A percentile compares a stretch with the other conserved stretches of the same genome.
These are phyloP conservation scores for Phyllopteryx taeniolatus DNA, from an alignment of 2,113 vertebrate species.

Conservation along the genomic window DNA sequence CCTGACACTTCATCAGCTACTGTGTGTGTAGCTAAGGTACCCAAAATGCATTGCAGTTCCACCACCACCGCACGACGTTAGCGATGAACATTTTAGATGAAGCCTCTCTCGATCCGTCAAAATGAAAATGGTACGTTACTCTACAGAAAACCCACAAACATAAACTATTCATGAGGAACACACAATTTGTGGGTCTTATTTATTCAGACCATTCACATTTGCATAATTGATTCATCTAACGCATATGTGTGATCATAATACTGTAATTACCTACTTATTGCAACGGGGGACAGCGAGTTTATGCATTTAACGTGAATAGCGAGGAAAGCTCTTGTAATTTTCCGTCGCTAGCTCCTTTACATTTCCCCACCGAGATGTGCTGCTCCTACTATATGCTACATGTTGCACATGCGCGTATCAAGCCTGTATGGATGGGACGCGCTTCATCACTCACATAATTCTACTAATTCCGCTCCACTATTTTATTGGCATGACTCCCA, in stretches of 20 bases:
- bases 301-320: slow-evolving; percentile 24
- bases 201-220: slow-evolving; percentile 25
- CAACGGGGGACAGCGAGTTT: slow-evolving; percentile 6
- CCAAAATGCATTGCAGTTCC: neutral
- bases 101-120: neutral
- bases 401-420: slow-evolving; percentile 1
- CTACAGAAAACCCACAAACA: neutral
- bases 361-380: too few relatives aligned
- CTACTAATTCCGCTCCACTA: slow-evolving; percentile 9
- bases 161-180: slow-evolving; percentile 22
- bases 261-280: slow-evolving; percentile 25
- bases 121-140: neutral
- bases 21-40: neutral
- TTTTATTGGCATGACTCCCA: slow-evolving; percentile 5
- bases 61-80: neutral
- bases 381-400: neutral
- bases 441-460: slow-evolving; percentile 6
- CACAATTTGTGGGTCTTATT: slow-evolving; percentile 16
- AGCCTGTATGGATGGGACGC: neutral
- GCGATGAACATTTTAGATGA: neutral
- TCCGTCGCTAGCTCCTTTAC: slow-evolving; percentile 20
- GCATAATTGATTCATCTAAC: slow-evolving; percentile 33
- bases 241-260: slow-evolving; percentile 24
- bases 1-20: neutral
- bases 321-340: slow-evolving; percentile 18